Base-by-base conservation (phyloP, 2,797 vertebrate genomes). In the Poecilia picta region DNA sequence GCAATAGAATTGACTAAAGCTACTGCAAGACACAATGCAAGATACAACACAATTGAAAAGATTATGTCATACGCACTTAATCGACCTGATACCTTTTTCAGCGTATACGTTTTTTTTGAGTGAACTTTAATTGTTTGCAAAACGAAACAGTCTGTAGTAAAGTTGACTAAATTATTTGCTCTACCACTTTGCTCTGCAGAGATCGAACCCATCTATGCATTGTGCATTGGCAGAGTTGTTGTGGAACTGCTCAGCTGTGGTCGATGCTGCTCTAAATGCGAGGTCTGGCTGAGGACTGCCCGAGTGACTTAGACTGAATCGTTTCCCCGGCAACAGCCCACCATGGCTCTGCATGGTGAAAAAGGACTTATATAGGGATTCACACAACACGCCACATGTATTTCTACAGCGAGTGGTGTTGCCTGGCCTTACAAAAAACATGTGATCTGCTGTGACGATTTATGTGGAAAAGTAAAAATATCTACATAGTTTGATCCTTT, bases 271-370 rank as follows among this genome's bases (percentile, higher is more conserved):
- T 92, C 81, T 83, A 85, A 88, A 86, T 86, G 86, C 88, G 79
- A 83, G 90, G 91, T 90, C 89, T 92, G 86, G 88, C 90, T 82
- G 72, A 83, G 85, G 88, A 92, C 87, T 78, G 90, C 88, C 88
- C 87, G 85, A 92, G 86, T 93, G 93, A 93, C 92, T 94, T 92
- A 90, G 92, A 91, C 91, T 92, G 92, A 85, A 85, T 88, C 41
- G 95, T 96, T 96, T 89, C 94, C 94, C 83, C 64, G 93, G 94
- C 93, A 96, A 96, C 95, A 83, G 91, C 91, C 94, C 93, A 94
- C 94, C 91, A 91, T 88, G 90, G 89, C 90, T 92, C 85, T 83
- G 90, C 89, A 89, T 77, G 88, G 87, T 86, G 88, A 87, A 89
- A 89, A 76, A 70, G 89, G 84, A 89, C 90, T 87, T 66, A 90